Base-by-base conservation (phyloP, 2,113 vertebrate species). In the Gallinago media region DNA sequence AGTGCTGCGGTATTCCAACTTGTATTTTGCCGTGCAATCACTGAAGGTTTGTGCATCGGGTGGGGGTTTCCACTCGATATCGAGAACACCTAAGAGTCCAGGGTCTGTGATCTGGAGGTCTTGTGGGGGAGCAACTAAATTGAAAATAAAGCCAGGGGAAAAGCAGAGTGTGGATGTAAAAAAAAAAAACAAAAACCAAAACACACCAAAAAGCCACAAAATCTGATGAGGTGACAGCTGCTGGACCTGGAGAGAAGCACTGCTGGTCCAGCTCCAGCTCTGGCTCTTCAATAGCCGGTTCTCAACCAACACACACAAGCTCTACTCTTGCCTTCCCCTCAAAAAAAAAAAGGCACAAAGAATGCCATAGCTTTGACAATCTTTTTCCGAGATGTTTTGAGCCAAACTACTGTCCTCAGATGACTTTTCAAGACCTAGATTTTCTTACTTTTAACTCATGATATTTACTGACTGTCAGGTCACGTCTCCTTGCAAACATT, bases 51-150 rank as follows among this genome's bases (percentile, higher is more conserved):
- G 85, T 26, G 96, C 20, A 3, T 86, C 92, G 40, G 89, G 11
- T 1, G 99, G 98, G 20, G 95, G 96, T 26, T 97, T 96, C 99
- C 99, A 99, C 46, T 97, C 91, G 8, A 99, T 92, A 44, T 97
- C 95, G 0, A 99, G 97, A 27, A 96, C 70, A 32, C 99, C 99
- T 70, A 99, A 96, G 65, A 98, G 98, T 10, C 99, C 99, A 8
- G 96, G 98, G 82, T 99, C 99, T 4, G 85, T 73, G 67, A 99
- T 97, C 61, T 44, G 82, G 34, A 99, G 85, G 78, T 98, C 88
- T 42, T 74, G 96, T 18, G 99, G 99, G 49, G 99, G 98, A 80
- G 98, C 97, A 89, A 98, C 99, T 99, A 62, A 52, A 94, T 91
- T 46, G n/a, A 77, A 92, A 75, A 71, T 20, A 54, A 78, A 94